Percentiles rank a stretch among this genome's conserved stretches.
Evolutionary conservation across 2,797 vertebrate species (phyloP).

Genomic region (Sebastes hubbsi): DNA sequence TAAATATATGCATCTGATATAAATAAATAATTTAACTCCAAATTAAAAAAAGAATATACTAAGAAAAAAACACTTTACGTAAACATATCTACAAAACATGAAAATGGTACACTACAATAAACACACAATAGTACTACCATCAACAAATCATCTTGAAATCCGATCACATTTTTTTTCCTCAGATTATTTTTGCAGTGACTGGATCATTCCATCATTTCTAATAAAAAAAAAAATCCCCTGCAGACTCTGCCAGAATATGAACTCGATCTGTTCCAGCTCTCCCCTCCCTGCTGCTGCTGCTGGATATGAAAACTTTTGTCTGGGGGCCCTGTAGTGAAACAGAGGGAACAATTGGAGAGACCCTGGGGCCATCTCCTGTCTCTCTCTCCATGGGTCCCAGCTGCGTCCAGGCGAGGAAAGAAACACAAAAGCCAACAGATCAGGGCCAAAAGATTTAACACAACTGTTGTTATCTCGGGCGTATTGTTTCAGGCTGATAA

Average conservation of each 20-base stretch:
- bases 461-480: conserved; percentile 40
- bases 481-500: conserved; percentile 54
- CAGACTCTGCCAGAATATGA: conserved; percentile 25
- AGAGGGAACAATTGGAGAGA: conserved; percentile 55
- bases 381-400: conserved; percentile 50
- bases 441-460: conserved; percentile 24
- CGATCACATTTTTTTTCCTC: not conserved
- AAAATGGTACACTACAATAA: conserved; percentile 20
- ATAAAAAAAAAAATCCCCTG: conserved; percentile 11
- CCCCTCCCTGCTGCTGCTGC: conserved; percentile 20
- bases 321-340: conserved; percentile 24
- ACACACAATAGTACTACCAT: conserved; percentile 52
- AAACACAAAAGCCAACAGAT: conserved; percentile 54
- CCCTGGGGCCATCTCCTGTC: conserved; percentile 27
- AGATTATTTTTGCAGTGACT: conserved; percentile 4
- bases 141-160: conserved; percentile 4
- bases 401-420: conserved; percentile 43
- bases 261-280: conserved; percentile 10
- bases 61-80: conserved; percentile 17
- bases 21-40: conserved; percentile 66
- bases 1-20: conserved; percentile 49
- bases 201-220: conserved; percentile 12
- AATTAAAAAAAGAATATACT: not conserved
- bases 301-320: conserved; percentile 56
- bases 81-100: conserved; percentile 42